Conservation (phyloP, 2,888 invertebrate genomes). For the Lepidochrysops patricia region DNA sequence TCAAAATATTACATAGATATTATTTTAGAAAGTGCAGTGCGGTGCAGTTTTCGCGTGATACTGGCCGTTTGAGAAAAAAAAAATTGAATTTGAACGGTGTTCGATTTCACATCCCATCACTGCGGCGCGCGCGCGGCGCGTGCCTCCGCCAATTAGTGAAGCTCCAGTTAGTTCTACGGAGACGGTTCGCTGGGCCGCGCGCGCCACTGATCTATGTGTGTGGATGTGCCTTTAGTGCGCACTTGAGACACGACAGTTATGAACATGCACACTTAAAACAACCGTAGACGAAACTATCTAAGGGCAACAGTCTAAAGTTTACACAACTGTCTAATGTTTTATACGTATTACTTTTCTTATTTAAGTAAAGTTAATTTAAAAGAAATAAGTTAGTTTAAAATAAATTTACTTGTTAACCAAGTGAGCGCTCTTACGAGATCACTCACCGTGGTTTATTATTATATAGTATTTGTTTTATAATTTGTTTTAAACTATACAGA, state of each 20-base stretch:
- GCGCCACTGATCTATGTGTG: slow-evolving; percentile 21
- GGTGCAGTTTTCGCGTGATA: slow-evolving; percentile 17
- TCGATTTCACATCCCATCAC: slow-evolving; percentile 70
- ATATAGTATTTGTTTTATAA: not conserved
- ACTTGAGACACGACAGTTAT: too few relatives aligned
- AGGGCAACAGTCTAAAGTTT: too few relatives aligned
- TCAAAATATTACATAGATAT: slow-evolving; percentile 24
- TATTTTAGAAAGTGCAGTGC: slow-evolving; percentile 13
- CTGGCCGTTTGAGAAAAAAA: slow-evolving; percentile 35
- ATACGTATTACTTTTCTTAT: too few relatives aligned
- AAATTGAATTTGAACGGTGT: slow-evolving; percentile 49
- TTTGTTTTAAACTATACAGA: not conserved
- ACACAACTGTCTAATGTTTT: too few relatives aligned
- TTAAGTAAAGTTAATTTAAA: too few relatives aligned
- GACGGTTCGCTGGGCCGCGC: slow-evolving; percentile 56
- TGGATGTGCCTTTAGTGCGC: not conserved
- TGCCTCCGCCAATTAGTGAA: slow-evolving; percentile 71
- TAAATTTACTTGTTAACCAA: too few relatives aligned
- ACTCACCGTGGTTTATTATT: not conserved
- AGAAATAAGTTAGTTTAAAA: too few relatives aligned
- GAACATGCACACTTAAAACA: too few relatives aligned
- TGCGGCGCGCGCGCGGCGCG: slow-evolving; percentile 62
- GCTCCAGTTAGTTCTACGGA: slow-evolving; percentile 67
- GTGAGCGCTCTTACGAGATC: too few relatives aligned
- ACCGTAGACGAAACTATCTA: too few relatives aligned